phyloP scores from a whole-genome alignment of 2,797 vertebrate genomes.

The Hyperoplus immaculatus region DNA sequence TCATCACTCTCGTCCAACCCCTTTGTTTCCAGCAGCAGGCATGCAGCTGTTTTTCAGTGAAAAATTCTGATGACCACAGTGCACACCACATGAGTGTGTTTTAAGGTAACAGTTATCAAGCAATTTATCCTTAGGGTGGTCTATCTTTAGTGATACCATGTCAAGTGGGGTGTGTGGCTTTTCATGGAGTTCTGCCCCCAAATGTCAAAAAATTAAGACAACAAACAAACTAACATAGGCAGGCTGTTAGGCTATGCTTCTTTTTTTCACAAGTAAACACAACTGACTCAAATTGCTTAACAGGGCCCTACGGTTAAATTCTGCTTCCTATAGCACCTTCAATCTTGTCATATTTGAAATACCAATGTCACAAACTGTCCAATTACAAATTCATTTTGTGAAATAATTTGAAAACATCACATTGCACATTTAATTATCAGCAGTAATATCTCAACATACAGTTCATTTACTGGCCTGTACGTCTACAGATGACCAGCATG shows the following conservation, averaged over 20 bases:
- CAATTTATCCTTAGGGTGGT: too few relatives aligned
- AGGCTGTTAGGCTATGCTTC: too few relatives aligned
- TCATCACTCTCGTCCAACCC: too few relatives aligned
- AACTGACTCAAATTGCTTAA: too few relatives aligned
- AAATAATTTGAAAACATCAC: background rate
- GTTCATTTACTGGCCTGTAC: background rate
- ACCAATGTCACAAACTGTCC: background rate
- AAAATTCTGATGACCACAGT: too few relatives aligned
- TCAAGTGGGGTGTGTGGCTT: background rate
- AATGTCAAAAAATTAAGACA: background rate
- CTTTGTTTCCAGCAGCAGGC: too few relatives aligned
- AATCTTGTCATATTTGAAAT: background rate
- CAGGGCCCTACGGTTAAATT: too few relatives aligned
- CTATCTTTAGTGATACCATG: too few relatives aligned
- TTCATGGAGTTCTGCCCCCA: background rate
- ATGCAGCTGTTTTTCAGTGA: too few relatives aligned
- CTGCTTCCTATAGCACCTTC: background rate
- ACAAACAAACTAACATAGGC: background rate
- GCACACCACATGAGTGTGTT: too few relatives aligned
- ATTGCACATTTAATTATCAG: conserved; percentile 15
- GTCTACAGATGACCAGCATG: background rate
- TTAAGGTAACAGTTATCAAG: too few relatives aligned
- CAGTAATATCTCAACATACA: conserved; percentile 1
- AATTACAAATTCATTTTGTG: background rate
- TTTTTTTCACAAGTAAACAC: too few relatives aligned